A percentile compares a stretch with the other conserved stretches of the same genome.
Evolutionary conservation across 2,888 invertebrate genomes (phyloP).

Genomic region (Protula sp.): DNA sequence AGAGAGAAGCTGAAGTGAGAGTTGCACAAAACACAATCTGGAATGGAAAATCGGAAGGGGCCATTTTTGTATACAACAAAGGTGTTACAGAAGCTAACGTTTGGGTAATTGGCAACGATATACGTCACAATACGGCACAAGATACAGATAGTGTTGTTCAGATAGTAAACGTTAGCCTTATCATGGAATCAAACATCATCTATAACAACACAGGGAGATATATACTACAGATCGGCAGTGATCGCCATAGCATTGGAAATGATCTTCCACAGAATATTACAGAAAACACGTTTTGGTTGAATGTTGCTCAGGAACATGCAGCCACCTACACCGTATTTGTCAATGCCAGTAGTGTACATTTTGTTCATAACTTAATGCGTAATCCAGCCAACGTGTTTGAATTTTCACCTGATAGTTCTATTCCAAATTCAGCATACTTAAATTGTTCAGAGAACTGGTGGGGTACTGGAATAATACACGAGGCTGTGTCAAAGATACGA

Average conservation of each 20-base stretch:
- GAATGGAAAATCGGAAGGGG: neutral
- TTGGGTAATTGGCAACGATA: neutral
- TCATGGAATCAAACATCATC: neutral
- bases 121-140: neutral
- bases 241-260: too few species aligned
- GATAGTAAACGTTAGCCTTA: neutral
- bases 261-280: neutral
- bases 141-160: neutral
- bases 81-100: neutral
- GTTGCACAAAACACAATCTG: neutral
- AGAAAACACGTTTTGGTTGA: conserved; percentile 1
- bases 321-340: neutral
- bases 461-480: neutral
- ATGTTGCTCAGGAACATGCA: neutral
- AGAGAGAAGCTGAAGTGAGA: neutral
- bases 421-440: neutral
- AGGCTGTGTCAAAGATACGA: too few species aligned
- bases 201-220: conserved; percentile 1
- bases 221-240: neutral
- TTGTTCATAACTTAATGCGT: neutral
- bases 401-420: neutral
- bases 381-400: neutral
- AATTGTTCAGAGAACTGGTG: conserved; percentile 1
- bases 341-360: neutral
- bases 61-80: neutral